Evolutionary conservation across 1,140 invertebrate species (phyloP).

Genomic region (Sogatella furcifera): DNA sequence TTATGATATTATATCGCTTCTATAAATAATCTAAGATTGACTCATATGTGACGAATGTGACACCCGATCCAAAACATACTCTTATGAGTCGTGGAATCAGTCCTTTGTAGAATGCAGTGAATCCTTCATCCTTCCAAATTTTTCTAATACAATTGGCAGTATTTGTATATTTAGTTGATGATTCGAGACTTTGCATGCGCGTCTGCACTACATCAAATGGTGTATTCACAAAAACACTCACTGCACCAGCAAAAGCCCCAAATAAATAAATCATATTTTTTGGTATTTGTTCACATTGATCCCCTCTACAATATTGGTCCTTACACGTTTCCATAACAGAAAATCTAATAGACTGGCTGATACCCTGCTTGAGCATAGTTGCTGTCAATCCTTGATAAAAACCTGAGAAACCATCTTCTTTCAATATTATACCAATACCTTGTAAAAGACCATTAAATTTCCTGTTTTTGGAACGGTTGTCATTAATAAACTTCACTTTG

Average conservation of each 20-base stretch:
- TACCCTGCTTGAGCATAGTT: constrained; percentile 96
- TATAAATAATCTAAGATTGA: too few species aligned
- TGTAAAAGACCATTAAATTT: too few species aligned
- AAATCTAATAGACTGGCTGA: constrained; percentile 97
- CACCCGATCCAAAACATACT: too few species aligned
- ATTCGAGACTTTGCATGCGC: constrained; percentile 95
- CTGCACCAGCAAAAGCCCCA: constrained; percentile 85
- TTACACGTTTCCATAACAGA: constrained; percentile 95
- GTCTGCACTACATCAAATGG: constrained; percentile 97
- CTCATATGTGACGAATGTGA: too few species aligned
- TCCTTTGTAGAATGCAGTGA: constrained; percentile 42
- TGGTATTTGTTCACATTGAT: constrained; percentile 69
- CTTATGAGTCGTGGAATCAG: too few species aligned
- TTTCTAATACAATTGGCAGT: constrained; percentile 83
- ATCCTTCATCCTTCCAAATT: constrained; percentile 87
- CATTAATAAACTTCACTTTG: too few species aligned
- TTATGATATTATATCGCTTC: too few species aligned
- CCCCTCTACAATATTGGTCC: constrained; percentile 81
- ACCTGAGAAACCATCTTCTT: constrained; percentile 61
- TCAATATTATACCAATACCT: too few species aligned
- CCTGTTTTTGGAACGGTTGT: too few species aligned
- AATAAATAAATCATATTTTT: constrained; percentile 59
- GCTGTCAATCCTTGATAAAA: constrained; percentile 91
- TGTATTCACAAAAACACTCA: constrained; percentile 96
- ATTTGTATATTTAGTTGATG: constrained; percentile 79